Conservation (phyloP, 1,140 invertebrate species). For the Hormaphis cornu region DNA sequence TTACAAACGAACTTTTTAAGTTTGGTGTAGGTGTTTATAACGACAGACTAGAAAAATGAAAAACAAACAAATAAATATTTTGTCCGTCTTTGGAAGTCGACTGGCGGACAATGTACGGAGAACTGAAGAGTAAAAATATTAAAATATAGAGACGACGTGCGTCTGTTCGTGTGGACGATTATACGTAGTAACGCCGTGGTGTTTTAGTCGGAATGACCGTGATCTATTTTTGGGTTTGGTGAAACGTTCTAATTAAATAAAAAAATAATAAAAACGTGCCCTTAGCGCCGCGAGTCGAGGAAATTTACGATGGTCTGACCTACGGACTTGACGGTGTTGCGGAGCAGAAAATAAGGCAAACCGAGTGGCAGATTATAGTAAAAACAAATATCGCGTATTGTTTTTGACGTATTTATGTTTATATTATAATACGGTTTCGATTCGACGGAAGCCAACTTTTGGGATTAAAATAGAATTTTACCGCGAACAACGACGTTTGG, state of each 20-base stretch:
- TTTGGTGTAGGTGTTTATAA: no score
- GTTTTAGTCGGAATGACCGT: background rate
- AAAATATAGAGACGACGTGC: background rate
- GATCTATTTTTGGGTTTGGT: constrained; percentile 25
- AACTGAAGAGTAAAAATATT: background rate
- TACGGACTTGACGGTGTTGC: background rate
- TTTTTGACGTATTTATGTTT: background rate
- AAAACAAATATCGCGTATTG: background rate
- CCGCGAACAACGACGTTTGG: background rate
- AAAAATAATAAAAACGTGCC: constrained; percentile 18
- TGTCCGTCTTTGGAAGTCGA: no score
- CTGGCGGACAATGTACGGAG: background rate
- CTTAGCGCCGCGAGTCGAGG: background rate
- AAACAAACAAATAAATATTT: no score
- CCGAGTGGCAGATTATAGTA: no score
- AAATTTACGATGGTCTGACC: background rate
- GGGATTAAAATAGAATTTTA: constrained; percentile 16
- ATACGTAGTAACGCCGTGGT: background rate
- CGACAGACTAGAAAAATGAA: no score
- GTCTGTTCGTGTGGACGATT: constrained; percentile 8
- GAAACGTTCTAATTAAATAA: constrained; percentile 1
- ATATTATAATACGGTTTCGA: background rate
- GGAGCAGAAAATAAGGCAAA: no score
- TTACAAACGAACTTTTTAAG: no score
- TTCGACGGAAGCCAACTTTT: constrained; percentile 10